These are phyloP conservation scores for Aphaenogaster rudis DNA, from an alignment of 1,140 invertebrate genomes.

Conservation along the genomic window DNA sequence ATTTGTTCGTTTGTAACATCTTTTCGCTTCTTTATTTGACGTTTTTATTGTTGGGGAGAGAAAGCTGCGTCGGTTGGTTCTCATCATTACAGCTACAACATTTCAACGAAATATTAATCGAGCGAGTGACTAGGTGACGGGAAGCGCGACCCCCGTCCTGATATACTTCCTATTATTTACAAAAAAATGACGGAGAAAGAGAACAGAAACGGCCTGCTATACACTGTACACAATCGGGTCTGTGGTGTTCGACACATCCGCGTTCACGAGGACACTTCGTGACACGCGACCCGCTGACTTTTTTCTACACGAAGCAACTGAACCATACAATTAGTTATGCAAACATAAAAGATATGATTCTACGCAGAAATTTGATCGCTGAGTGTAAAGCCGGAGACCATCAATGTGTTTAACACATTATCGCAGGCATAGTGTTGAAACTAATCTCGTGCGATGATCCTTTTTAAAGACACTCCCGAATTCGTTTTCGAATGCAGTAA, in stretches of 20 bases:
- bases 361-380: slow-evolving; percentile 19
- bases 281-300: not conserved
- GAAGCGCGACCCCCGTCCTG: not conserved
- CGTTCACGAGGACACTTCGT: not conserved
- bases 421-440: slow-evolving; percentile 13
- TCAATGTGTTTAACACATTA: not conserved
- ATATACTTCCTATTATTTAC: slow-evolving; percentile 57
- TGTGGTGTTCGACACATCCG: not conserved
- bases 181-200: slow-evolving; percentile 27
- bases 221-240: slow-evolving; percentile 22
- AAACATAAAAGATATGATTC: not conserved
- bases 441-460: not conserved
- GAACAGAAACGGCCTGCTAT: slow-evolving; percentile 36
- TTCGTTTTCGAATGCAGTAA: not conserved
- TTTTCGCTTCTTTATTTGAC: slow-evolving; percentile 42
- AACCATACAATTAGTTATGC: slow-evolving; percentile 12
- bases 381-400: slow-evolving; percentile 9
- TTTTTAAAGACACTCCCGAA: slow-evolving; percentile 12
- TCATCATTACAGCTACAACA: slow-evolving; percentile 38
- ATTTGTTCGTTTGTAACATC: slow-evolving; percentile 35
- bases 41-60: slow-evolving; percentile 41
- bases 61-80: slow-evolving; percentile 46
- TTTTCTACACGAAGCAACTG: not conserved
- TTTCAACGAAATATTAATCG: slow-evolving; percentile 52
- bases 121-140: slow-evolving; percentile 54